phyloP scores from a whole-genome alignment of 2,888 invertebrate genomes.

The Taenaris catops region DNA sequence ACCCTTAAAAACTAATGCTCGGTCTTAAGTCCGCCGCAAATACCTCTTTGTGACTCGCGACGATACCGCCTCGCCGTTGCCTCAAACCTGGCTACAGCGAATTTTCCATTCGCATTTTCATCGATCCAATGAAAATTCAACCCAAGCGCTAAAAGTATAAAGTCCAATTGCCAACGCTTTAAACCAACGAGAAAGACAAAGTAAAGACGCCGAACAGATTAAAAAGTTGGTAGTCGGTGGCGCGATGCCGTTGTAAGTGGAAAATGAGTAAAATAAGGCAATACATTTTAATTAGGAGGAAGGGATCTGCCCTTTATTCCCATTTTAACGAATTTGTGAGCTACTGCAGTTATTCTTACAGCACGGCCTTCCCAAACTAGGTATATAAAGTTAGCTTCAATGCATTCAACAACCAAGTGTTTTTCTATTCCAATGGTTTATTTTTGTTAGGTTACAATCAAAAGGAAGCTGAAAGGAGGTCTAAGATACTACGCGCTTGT shows the following conservation, averaged over 20 bases:
- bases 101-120: constrained; percentile 42
- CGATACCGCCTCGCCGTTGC: constrained; percentile 49
- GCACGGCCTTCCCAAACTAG: too few species aligned
- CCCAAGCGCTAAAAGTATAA: constrained; percentile 17
- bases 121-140: constrained; percentile 28
- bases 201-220: constrained; percentile 65
- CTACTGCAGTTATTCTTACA: too few species aligned
- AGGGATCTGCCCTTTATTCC: constrained; percentile 74
- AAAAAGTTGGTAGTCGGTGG: constrained; percentile 76
- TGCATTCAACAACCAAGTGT: too few species aligned
- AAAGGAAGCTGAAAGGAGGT: too few species aligned
- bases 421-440: too few species aligned
- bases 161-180: constrained; percentile 25
- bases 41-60: constrained; percentile 74
- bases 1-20: constrained; percentile 78
- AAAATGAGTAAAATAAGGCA: constrained; percentile 80
- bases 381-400: too few species aligned
- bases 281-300: constrained; percentile 79
- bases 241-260: constrained; percentile 76
- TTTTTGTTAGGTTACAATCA: too few species aligned
- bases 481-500: too few species aligned
- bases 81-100: constrained; percentile 54
- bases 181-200: constrained; percentile 44
- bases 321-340: too few species aligned
- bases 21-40: constrained; percentile 75